Evolutionary conservation across 1,140 invertebrate genomes (phyloP).

Genomic region (Stenopsyche tienmushanensis): DNA sequence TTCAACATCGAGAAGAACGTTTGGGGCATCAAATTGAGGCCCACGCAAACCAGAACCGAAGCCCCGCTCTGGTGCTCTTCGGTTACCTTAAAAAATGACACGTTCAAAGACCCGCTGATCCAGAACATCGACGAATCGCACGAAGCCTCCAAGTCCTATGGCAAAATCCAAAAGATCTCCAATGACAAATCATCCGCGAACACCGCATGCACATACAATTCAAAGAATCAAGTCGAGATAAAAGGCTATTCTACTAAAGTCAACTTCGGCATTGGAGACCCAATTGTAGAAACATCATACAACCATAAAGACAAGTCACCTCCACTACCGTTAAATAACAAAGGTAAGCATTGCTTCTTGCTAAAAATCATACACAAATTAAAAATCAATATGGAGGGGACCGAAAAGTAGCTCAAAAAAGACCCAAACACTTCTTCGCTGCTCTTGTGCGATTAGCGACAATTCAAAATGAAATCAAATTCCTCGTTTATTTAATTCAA

Average conservation of each 20-base stretch:
- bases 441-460: no score
- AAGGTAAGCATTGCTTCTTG: no score
- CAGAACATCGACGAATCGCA: constrained; percentile 24
- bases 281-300: constrained; percentile 46
- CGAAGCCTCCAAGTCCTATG: constrained; percentile 2
- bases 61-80: constrained; percentile 50
- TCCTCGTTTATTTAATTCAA: no score
- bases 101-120: constrained; percentile 46
- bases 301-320: constrained; percentile 5
- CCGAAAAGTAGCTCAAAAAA: no score
- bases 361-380: no score
- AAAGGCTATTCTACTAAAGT: constrained; percentile 61
- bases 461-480: no score
- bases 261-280: constrained; percentile 51
- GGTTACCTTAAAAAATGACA: constrained; percentile 51
- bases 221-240: constrained; percentile 16
- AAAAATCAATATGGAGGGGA: no score
- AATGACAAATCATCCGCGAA: constrained; percentile 1
- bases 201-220: neutral
- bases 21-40: constrained; percentile 55
- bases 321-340: neutral
- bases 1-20: constrained; percentile 42
- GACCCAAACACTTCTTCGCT: no score
- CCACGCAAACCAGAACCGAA: constrained; percentile 41
- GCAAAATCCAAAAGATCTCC: constrained; percentile 15